Conservation (phyloP, 2,888 invertebrate species). For the Torymus aiolomorphi region DNA sequence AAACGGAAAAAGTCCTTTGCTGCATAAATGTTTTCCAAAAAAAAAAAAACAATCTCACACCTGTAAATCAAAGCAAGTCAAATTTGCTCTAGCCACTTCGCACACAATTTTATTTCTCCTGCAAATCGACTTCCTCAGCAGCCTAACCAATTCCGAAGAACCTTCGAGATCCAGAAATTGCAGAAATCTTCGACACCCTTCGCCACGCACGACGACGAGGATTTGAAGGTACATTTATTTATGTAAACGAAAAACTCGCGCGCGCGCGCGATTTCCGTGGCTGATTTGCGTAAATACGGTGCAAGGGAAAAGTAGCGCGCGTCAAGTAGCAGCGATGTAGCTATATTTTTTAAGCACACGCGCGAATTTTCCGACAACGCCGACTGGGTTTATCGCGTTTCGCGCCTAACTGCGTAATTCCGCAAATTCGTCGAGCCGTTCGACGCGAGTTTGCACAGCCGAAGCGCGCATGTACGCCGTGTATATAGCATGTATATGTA, state of each 20-base stretch:
- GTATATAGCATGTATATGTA: not conserved
- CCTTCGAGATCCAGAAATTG: too few relatives aligned
- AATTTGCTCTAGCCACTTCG: too few relatives aligned
- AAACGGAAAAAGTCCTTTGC: too few relatives aligned
- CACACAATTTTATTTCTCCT: too few relatives aligned
- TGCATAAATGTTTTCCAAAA: too few relatives aligned
- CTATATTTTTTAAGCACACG: conserved; percentile 5
- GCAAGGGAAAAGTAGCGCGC: not conserved
- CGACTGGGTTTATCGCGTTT: conserved; percentile 32
- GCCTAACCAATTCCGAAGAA: too few relatives aligned
- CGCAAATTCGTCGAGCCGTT: not conserved
- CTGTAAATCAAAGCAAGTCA: too few relatives aligned
- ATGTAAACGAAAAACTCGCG: conserved; percentile 22
- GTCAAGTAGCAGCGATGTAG: not conserved
- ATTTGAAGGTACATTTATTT: conserved; percentile 30
- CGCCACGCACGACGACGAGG: not conserved
- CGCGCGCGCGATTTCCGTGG: not conserved
- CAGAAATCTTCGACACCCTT: too few relatives aligned
- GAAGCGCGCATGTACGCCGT: not conserved
- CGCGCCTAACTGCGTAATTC: conserved; percentile 32
- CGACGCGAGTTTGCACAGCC: not conserved
- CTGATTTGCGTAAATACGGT: conserved; percentile 45
- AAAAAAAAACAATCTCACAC: too few relatives aligned
- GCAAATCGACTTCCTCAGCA: too few relatives aligned
- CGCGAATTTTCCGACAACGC: not conserved